Conservation (phyloP, 1,140 invertebrate species). For the Microplitis demolitor region DNA sequence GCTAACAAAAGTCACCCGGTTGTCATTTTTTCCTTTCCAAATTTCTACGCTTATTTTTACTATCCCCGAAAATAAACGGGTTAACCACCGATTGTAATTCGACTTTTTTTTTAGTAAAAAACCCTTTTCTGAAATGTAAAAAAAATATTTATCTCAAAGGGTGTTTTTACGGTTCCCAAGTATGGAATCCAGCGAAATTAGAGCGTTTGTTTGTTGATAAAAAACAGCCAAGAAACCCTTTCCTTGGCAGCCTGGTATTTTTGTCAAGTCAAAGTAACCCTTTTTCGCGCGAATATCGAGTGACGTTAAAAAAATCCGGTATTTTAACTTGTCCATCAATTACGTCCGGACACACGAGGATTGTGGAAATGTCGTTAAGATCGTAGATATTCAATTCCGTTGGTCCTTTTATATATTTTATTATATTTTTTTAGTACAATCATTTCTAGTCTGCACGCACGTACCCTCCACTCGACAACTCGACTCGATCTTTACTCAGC, state of each 20-base stretch:
- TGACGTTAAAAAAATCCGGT: slow-evolving; percentile 19
- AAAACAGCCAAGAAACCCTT: slow-evolving; percentile 19
- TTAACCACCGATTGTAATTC: too few species aligned
- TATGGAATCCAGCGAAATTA: background rate
- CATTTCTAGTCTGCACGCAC: background rate
- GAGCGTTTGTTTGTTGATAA: background rate
- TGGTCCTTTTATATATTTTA: slow-evolving; percentile 34
- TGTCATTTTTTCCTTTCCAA: background rate
- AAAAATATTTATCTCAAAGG: too few species aligned
- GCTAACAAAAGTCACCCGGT: slow-evolving; percentile 29
- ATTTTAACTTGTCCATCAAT: slow-evolving; percentile 45
- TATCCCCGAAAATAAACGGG: background rate
- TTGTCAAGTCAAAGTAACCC: slow-evolving; percentile 2
- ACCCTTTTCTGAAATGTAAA: too few species aligned
- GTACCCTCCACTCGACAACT: background rate
- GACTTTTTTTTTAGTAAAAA: too few species aligned
- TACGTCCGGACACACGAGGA: slow-evolving; percentile 49
- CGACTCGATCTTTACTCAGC: slow-evolving; percentile 5
- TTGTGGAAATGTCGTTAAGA: slow-evolving; percentile 52
- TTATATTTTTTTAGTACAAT: background rate
- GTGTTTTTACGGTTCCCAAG: background rate
- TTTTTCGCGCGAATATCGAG: slow-evolving; percentile 27
- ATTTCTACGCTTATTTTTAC: slow-evolving; percentile 18
- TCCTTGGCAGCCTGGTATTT: background rate
- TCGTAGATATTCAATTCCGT: slow-evolving; percentile 55